Evolutionary conservation across 2,113 vertebrate genomes (phyloP).

Genomic region (Myotis brandtii): DNA sequence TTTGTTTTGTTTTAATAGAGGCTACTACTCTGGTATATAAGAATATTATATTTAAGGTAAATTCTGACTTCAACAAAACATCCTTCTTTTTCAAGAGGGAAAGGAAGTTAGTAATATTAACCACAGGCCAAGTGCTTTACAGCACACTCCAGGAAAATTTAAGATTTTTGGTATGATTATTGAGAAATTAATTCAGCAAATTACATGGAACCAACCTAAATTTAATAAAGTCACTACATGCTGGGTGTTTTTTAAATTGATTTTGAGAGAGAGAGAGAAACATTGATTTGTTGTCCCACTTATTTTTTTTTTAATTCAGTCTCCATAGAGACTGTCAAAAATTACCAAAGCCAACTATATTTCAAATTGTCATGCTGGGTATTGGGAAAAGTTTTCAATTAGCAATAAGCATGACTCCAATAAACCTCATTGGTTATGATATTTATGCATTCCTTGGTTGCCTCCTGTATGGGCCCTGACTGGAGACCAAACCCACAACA

Average conservation of each 20-base stretch:
- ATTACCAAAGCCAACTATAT: too few relatives aligned
- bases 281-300: neutral
- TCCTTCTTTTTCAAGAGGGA: neutral
- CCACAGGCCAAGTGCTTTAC: neutral
- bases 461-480: neutral
- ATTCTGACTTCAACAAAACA: neutral
- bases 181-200: conserved; percentile 13
- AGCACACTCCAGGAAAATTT: neutral
- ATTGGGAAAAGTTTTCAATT: too few relatives aligned
- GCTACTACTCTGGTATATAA: neutral
- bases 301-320: neutral
- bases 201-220: neutral
- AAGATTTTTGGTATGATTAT: neutral
- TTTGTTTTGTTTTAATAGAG: neutral
- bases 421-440: too few relatives aligned
- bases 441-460: neutral
- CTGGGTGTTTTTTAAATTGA: neutral
- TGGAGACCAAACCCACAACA: neutral
- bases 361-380: too few relatives aligned
- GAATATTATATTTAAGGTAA: neutral
- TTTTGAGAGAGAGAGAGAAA: neutral
- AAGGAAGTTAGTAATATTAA: neutral
- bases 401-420: too few relatives aligned
- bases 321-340: too few relatives aligned
- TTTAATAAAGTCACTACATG: neutral